Percentiles rank a stretch among this genome's conserved stretches.
Conservation (phyloP, 2,888 invertebrate genomes). For the Chalcosyrphus nemorum region DNA sequence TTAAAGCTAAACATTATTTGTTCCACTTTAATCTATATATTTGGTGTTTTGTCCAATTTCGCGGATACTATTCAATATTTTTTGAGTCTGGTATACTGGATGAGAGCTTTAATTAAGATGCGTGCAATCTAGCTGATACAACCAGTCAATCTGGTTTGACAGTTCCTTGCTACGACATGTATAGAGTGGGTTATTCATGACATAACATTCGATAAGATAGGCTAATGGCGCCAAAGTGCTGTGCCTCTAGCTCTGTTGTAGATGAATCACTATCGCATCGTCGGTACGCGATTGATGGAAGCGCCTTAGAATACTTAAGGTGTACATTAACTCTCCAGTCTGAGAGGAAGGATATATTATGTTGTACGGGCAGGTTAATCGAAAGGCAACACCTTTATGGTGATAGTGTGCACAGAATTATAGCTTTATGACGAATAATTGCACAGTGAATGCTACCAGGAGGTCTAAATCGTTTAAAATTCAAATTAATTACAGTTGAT, state of each 20-base stretch:
- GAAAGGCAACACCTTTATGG: constrained; percentile 22
- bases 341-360: constrained; percentile 40
- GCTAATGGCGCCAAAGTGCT: constrained; percentile 66
- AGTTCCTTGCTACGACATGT: not conserved
- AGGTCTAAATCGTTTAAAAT: not conserved
- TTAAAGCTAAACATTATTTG: constrained; percentile 13
- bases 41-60: constrained; percentile 1
- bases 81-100: not conserved
- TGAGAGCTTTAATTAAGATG: constrained; percentile 28
- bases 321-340: constrained; percentile 24
- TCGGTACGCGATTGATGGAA: constrained; percentile 40
- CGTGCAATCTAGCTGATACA: constrained; percentile 2
- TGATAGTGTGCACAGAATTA: constrained; percentile 1
- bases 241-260: constrained; percentile 17
- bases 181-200: constrained; percentile 39
- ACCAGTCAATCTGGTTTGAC: constrained; percentile 44
- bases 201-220: constrained; percentile 64
- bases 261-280: constrained; percentile 50
- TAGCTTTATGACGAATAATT: constrained; percentile 31
- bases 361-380: constrained; percentile 15
- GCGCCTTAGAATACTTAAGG: constrained; percentile 38
- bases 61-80: constrained; percentile 9
- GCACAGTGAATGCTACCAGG: constrained; percentile 1
- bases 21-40: constrained; percentile 51
- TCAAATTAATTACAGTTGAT: not conserved